Evolutionary conservation across 1,140 invertebrate species (phyloP).

Genomic region (Platyscapa corneri): DNA sequence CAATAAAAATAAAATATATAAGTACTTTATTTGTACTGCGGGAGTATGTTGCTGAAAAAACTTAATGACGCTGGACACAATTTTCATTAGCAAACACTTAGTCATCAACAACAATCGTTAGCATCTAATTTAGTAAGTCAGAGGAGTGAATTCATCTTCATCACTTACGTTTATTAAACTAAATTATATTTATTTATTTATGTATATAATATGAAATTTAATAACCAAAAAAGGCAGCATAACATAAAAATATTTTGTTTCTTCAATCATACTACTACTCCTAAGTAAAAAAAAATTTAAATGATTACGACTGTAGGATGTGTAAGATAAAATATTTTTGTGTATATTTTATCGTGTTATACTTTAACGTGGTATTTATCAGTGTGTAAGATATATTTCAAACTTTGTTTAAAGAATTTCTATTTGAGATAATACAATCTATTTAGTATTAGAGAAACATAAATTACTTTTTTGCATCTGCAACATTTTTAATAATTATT

Average conservation of each 20-base stretch:
- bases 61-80: neutral
- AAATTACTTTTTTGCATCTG: too few relatives aligned
- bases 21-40: too few relatives aligned
- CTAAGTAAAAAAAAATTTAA: neutral
- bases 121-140: neutral
- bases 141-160: neutral
- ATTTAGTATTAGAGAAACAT: too few relatives aligned
- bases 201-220: slow-evolving; percentile 11
- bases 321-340: too few relatives aligned
- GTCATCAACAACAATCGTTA: neutral
- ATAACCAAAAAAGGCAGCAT: neutral
- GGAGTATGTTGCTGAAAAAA: neutral
- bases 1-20: too few relatives aligned
- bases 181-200: slow-evolving; percentile 37
- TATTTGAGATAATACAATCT: too few relatives aligned
- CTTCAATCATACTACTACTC: neutral
- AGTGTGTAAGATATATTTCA: too few relatives aligned
- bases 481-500: too few relatives aligned
- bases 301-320: too few relatives aligned
- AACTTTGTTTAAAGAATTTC: too few relatives aligned
- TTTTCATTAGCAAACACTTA: slow-evolving; percentile 9
- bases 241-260: neutral
- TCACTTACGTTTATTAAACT: slow-evolving; percentile 1
- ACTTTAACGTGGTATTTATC: too few relatives aligned
- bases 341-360: too few relatives aligned